Conservation (phyloP, 2,113 vertebrate genomes). For the Micromys minutus region DNA sequence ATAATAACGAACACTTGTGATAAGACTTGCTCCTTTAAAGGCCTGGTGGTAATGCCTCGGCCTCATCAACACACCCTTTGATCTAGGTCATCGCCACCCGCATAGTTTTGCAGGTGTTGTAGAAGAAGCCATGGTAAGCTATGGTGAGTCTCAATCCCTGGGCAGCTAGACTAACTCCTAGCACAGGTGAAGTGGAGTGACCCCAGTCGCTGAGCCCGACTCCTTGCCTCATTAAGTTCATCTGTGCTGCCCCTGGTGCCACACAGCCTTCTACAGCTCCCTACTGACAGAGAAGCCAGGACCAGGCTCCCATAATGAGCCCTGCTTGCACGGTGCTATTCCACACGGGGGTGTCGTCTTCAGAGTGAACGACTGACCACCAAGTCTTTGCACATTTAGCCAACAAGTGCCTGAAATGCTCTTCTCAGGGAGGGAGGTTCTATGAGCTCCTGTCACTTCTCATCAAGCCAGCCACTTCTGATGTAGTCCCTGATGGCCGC, state of each 20-base stretch:
- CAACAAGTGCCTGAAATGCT: neutral
- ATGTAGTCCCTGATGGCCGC: neutral
- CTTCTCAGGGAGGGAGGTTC: accelerated
- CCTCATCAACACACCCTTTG: neutral
- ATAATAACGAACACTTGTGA: neutral
- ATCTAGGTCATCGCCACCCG: too few relatives aligned
- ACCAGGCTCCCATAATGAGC: neutral
- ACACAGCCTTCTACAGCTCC: neutral
- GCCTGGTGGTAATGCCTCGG: neutral
- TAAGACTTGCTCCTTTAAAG: neutral
- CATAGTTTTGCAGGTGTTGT: accelerated
- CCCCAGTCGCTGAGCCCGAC: neutral
- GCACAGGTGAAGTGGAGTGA: neutral
- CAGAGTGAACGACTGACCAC: neutral
- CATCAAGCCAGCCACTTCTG: neutral
- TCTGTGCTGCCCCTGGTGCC: neutral
- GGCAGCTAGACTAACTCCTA: neutral
- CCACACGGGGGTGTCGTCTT: neutral
- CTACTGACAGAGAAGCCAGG: neutral
- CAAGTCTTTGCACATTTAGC: neutral
- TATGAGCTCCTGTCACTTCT: neutral
- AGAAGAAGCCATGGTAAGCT: neutral
- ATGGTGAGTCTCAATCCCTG: neutral
- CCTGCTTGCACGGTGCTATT: neutral
- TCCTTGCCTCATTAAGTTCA: neutral